A percentile compares a stretch with the other conserved stretches of the same genome.
Conservation (phyloP, 2,888 invertebrate species). For the Orthosia gothica region DNA sequence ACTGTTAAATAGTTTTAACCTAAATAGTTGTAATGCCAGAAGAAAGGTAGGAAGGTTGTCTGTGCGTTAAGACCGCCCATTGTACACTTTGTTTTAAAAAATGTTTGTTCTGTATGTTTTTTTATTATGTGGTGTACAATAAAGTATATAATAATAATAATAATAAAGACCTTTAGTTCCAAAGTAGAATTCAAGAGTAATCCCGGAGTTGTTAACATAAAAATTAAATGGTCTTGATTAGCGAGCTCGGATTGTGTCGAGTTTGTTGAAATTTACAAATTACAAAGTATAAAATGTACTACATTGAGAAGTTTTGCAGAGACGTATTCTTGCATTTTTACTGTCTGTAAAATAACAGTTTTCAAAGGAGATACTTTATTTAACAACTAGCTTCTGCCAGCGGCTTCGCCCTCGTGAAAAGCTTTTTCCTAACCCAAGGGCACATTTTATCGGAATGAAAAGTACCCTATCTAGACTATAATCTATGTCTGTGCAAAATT, state of each 20-base stretch:
- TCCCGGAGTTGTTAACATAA: constrained; percentile 22
- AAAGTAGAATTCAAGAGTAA: constrained; percentile 32
- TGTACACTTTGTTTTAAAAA: too few species aligned
- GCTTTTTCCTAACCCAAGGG: too few species aligned
- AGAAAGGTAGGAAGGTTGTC: too few species aligned
- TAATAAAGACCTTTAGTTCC: constrained; percentile 13
- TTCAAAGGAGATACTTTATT: neutral
- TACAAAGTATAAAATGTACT: constrained; percentile 14
- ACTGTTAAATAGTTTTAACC: constrained; percentile 1
- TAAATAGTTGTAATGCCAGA: constrained; percentile 10
- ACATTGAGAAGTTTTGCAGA: constrained; percentile 11
- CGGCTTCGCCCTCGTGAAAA: too few species aligned
- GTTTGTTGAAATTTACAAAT: constrained; percentile 4
- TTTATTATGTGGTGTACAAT: too few species aligned
- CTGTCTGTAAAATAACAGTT: neutral
- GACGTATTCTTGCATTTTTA: constrained; percentile 5
- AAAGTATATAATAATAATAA: too few species aligned
- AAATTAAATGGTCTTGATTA: constrained; percentile 24
- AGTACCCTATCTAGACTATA: too few species aligned
- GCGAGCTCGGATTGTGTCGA: constrained; percentile 2
- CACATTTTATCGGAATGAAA: too few species aligned
- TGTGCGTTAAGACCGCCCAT: too few species aligned
- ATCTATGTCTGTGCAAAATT: too few species aligned
- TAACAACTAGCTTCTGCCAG: neutral
- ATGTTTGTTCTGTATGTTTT: too few species aligned